A percentile compares a stretch with the other conserved stretches of the same genome.
These are phyloP conservation scores for Saimiri boliviensis DNA, from an alignment of 2,113 vertebrate species.

Conservation along the genomic window DNA sequence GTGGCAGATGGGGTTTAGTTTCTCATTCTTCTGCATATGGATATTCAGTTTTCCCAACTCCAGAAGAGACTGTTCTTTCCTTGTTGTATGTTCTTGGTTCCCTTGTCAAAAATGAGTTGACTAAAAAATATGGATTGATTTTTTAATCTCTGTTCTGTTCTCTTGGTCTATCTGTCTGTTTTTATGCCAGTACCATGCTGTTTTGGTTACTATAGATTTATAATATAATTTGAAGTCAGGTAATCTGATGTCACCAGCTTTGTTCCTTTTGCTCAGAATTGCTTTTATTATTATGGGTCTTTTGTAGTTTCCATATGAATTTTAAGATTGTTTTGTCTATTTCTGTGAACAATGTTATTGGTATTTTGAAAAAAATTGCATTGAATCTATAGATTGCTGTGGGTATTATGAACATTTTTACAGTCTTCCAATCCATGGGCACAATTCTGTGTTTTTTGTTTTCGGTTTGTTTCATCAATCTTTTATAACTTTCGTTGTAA, in stretches of 20 bases:
- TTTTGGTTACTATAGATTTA: neutral
- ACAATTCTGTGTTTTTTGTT: neutral
- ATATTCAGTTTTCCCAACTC: neutral
- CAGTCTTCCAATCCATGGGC: neutral
- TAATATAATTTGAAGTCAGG: neutral
- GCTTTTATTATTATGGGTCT: neutral
- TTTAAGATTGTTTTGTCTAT: neutral
- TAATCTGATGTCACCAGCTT: neutral
- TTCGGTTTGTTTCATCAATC: neutral
- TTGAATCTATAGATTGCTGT: neutral
- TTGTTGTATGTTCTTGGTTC: neutral
- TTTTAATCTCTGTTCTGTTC: neutral
- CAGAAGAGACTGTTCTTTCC: neutral
- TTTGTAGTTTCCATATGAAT: neutral
- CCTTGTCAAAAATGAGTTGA: neutral
- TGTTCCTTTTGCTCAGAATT: neutral
- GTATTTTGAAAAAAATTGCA: neutral
- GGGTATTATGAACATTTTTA: neutral
- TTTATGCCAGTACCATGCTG: neutral
- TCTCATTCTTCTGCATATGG: neutral
- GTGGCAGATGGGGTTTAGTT: neutral
- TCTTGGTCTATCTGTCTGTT: neutral
- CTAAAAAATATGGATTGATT: neutral
- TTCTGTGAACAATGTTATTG: neutral
- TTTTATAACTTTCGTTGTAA: neutral